phyloP scores from a whole-genome alignment of 2,113 vertebrate species.

The Cochlearius cochlearius region DNA sequence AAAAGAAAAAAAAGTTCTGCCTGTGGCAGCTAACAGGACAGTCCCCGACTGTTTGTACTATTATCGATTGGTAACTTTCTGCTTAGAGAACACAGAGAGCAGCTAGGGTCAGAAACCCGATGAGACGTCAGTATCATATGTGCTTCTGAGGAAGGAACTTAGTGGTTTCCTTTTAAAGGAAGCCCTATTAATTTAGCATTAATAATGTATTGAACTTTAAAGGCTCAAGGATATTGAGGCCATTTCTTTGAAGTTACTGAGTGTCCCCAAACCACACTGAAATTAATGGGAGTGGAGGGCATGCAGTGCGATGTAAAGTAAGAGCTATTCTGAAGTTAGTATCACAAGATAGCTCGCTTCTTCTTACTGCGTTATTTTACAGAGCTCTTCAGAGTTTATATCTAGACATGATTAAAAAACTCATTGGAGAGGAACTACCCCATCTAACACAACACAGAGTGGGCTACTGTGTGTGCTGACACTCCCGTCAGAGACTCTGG shows the following conservation, averaged over 20 bases:
- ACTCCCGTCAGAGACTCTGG: neutral
- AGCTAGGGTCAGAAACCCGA: neutral
- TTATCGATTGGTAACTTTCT: neutral
- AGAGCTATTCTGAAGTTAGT: neutral
- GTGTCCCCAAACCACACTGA: neutral
- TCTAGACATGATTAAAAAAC: neutral
- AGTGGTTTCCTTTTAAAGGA: conserved; percentile 47
- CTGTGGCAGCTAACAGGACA: neutral
- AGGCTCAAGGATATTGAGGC: conserved; percentile 35
- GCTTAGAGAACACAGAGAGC: neutral
- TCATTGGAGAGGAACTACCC: neutral
- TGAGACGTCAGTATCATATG: neutral
- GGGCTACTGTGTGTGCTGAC: neutral
- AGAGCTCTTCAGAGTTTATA: neutral
- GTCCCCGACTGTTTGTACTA: neutral
- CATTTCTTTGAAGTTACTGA: conserved; percentile 37
- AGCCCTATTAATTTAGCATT: conserved; percentile 57
- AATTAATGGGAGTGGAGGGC: neutral
- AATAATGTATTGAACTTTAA: conserved; percentile 47
- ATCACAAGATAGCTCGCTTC: neutral
- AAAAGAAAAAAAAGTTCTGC: neutral
- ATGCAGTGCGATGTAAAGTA: neutral
- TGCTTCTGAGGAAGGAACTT: conserved; percentile 47
- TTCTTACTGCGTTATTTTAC: neutral
- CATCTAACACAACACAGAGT: neutral